Evolutionary conservation across 2,888 invertebrate species (phyloP).

Genomic region (Apantesis nais): DNA sequence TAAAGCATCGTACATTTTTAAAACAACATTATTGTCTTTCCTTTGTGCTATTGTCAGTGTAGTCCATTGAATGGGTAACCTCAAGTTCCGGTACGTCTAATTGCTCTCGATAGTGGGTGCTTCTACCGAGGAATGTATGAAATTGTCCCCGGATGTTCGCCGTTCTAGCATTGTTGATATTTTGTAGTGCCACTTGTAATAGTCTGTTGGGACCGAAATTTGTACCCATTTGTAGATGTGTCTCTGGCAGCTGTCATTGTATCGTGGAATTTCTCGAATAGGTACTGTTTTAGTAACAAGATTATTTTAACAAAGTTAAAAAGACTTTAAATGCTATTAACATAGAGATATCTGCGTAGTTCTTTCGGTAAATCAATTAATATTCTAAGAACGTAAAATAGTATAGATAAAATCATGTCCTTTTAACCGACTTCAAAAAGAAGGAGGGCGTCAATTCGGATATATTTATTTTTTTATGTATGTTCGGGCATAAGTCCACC

Average conservation of each 20-base stretch:
- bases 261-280: constrained; percentile 6
- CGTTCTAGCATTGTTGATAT: constrained; percentile 17
- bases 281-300: no score
- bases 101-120: constrained; percentile 34
- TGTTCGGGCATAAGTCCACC: no score
- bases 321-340: no score
- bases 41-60: constrained; percentile 6
- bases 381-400: constrained; percentile 21
- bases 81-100: constrained; percentile 23
- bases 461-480: no score
- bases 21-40: constrained; percentile 4
- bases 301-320: no score
- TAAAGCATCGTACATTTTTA: constrained; percentile 32
- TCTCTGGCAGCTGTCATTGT: constrained; percentile 2
- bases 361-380: constrained; percentile 27
- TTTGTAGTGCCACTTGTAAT: constrained; percentile 8
- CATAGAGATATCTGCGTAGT: no score
- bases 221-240: background rate
- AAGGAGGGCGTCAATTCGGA: no score
- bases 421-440: no score
- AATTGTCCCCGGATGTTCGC: constrained; percentile 36
- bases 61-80: constrained; percentile 10
- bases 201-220: background rate
- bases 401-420: constrained; percentile 27
- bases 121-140: constrained; percentile 29